Base-by-base conservation (phyloP, 2,797 vertebrate species). In the Antrozous pallidus region DNA sequence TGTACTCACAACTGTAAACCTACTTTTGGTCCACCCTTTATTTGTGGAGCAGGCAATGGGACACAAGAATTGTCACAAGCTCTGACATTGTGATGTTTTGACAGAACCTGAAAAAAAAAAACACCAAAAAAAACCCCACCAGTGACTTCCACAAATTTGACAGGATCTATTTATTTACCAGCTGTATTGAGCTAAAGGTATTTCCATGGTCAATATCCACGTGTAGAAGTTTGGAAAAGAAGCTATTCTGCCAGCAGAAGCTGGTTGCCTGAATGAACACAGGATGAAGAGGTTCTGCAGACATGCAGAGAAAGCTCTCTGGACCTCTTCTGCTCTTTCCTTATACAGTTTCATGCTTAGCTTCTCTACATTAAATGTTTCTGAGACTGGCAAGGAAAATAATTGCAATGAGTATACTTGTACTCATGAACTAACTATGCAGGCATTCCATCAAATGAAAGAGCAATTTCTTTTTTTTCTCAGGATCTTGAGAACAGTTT, bases 381-480 rank as follows among this genome's bases (percentile, higher is more conserved):
- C 80, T 14, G 40, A 58, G 26, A 16, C 18, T 42, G 20, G n/a
- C 36, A 51, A 47, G 65, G 51, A 20, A 38, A 45, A 73, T 31
- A 0, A 20, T n/a, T 14, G 14, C 12, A 24, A 9, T 4, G 12
- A 42, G 17, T 42, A 1, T 5, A 36, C 7, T 14, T 6, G 6
- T 73, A 20, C 2, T 67, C 2, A 33, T 56, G 28, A 26, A 58
- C 40, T 10, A 26, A n/a, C n/a, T n/a, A n/a, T n/a, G n/a, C n/a
- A n/a, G 9, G 3, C 2, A 3, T 45, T 47, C 6, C 24, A 16
- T 36, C 40, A 85, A 51, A 80, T 7, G 12, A 74, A 10, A 22
- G 12, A n/a, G 42, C 28, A 12, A 18, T 28, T 8, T 28, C 9
- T 58, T 75, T n/a, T 75, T 75, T n/a, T 9, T 81, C 56, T 49